phyloP scores from a whole-genome alignment of 2,888 invertebrate species.

The Drosophila rellima region DNA sequence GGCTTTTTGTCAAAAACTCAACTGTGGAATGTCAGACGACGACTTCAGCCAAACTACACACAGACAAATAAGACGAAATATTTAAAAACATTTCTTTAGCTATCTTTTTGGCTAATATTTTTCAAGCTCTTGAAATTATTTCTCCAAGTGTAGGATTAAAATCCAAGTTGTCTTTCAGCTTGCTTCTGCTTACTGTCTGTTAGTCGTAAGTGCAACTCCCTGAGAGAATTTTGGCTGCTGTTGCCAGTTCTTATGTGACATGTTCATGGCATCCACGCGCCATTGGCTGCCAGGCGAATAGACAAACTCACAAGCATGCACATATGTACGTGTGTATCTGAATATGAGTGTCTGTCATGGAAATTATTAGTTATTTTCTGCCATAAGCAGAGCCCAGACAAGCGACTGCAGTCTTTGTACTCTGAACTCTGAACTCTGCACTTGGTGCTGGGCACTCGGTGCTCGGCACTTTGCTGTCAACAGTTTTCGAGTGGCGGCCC shows the following conservation, averaged over 20 bases:
- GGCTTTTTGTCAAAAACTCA: conserved; percentile 78
- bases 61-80: not conserved
- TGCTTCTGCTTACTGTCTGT: conserved; percentile 41
- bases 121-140: not conserved
- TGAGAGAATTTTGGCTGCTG: conserved; percentile 46
- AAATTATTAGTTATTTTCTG: conserved; percentile 60
- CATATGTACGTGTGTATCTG: not conserved
- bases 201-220: conserved; percentile 49
- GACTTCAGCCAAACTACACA: conserved; percentile 32
- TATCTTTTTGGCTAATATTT: not conserved
- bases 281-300: conserved; percentile 48
- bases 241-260: conserved; percentile 57
- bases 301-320: conserved; percentile 15
- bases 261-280: conserved; percentile 64
- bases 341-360: conserved; percentile 22
- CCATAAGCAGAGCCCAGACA: conserved; percentile 50
- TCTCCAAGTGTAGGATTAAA: conserved; percentile 28
- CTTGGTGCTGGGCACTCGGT: not conserved
- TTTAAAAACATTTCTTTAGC: too few species aligned
- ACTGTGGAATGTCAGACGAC: conserved; percentile 32
- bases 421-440: conserved; percentile 2
- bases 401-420: conserved; percentile 39
- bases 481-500: conserved; percentile 54
- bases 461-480: conserved; percentile 42
- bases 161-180: conserved; percentile 17